Base-by-base conservation (phyloP, 2,797 vertebrate genomes). In the Euthynnus affinis region DNA sequence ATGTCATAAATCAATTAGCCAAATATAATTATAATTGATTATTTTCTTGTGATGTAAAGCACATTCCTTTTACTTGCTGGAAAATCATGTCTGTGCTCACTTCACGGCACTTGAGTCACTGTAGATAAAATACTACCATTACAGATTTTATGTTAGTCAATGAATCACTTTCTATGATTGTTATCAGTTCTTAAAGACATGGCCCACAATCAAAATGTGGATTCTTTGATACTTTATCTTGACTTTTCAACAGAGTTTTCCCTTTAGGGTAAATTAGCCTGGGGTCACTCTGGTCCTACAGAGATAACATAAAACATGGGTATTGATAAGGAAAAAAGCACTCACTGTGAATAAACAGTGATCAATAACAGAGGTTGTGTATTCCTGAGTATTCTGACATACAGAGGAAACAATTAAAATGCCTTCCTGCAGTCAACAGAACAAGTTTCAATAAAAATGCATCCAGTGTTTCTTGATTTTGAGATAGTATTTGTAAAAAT, bases 31-130 rank as follows among this genome's bases (percentile, higher is more conserved):
- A 64, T 64, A 68, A 81, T 34, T 32, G 53, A 75, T 81, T 75
- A 60, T 66, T 71, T 71, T 37, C 49, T 17, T 49, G 8, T 73
- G 71, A 80, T 49, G 9, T 62, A 49, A 81, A 79, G 51, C n/a
- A 59, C 59, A 78, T 82, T 82, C 49, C 56, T 75, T 85, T 78
- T 32, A 46, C 62, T 78, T 76, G n/a, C 22, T 62, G 63, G 34
- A 80, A 82, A 79, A 71, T 75, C 22, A 44, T 67, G 34, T 83
- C 58, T 76, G 61, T 46, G 49, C 3, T 18, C 13, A 27, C 59
- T 70, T 88, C 34, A 77, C 0, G 5, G 49, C 29, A n/a, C 22
- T 61, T 23, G 34, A 55, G 27, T 62, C 25, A 34, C 48, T 42
- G 25, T 57, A 58, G 9, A 55, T 70, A 27, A 58, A 76, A 68